Percentiles rank a stretch among this genome's conserved stretches.
Evolutionary conservation across 1,140 invertebrate species (phyloP).

Genomic region (Spodoptera litura): DNA sequence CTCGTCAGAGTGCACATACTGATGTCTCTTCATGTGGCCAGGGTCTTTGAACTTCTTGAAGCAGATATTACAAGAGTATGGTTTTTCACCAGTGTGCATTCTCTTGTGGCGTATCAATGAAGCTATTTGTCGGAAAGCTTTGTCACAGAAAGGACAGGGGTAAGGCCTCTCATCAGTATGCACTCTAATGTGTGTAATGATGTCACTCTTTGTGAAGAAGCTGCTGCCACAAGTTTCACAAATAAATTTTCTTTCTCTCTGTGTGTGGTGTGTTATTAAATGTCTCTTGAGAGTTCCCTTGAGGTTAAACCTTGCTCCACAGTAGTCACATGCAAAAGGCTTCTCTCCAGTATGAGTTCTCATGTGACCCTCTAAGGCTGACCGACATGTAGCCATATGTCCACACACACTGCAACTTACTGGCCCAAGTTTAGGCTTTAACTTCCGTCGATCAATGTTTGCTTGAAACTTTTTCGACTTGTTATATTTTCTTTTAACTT

Average conservation of each 20-base stretch:
- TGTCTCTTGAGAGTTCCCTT: constrained; percentile 85
- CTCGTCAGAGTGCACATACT: constrained; percentile 74
- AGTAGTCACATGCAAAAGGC: constrained; percentile 91
- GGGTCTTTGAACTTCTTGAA: constrained; percentile 77
- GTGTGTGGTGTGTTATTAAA: constrained; percentile 79
- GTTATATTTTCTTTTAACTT: constrained; percentile 35
- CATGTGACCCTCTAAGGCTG: constrained; percentile 91
- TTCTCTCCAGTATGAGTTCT: constrained; percentile 92
- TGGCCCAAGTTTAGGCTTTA: constrained; percentile 43
- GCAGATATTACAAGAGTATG: constrained; percentile 76
- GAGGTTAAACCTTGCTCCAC: constrained; percentile 83
- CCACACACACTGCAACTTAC: constrained; percentile 45
- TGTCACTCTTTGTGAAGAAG: constrained; percentile 80
- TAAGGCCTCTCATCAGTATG: constrained; percentile 83
- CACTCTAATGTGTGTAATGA: constrained; percentile 77
- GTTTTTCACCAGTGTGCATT: constrained; percentile 77
- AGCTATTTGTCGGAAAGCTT: constrained; percentile 72
- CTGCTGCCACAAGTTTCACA: constrained; percentile 82
- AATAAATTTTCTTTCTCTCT: constrained; percentile 75
- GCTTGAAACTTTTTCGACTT: constrained; percentile 6
- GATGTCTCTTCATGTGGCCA: constrained; percentile 83
- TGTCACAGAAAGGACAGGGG: constrained; percentile 86
- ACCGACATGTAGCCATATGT: constrained; percentile 61
- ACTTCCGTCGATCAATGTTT: constrained; percentile 24
- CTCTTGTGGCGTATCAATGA: constrained; percentile 76